Percentiles rank a stretch among this genome's conserved stretches.
phyloP scores from a whole-genome alignment of 2,797 vertebrate genomes.

The Sitta carolinensis region DNA sequence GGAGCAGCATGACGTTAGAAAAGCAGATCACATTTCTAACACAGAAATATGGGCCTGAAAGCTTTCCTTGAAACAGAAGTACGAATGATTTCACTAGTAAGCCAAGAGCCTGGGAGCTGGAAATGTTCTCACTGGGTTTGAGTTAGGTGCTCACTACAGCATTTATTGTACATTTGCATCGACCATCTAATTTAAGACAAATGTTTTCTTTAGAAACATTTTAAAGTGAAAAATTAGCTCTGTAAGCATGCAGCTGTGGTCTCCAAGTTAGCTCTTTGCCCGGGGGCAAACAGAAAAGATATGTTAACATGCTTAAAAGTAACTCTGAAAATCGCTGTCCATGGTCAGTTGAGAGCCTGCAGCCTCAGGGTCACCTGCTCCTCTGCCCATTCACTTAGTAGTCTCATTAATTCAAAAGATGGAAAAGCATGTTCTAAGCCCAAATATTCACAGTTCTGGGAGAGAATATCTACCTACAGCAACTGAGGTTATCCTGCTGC shows the following conservation, averaged over 20 bases:
- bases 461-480: background rate
- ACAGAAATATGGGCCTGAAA: background rate
- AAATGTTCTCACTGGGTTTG: background rate
- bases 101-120: background rate
- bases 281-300: background rate
- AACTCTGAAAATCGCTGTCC: background rate
- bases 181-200: slow-evolving; percentile 10
- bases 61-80: background rate
- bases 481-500: background rate
- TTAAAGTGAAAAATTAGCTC: slow-evolving; percentile 18
- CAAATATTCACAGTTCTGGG: background rate
- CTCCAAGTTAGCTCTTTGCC: background rate
- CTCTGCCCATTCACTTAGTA: background rate
- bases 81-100: background rate
- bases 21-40: background rate
- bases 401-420: background rate
- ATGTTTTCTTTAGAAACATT: background rate
- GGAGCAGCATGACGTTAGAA: background rate
- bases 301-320: background rate
- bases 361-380: background rate
- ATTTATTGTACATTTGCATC: background rate
- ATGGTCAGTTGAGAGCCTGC: background rate
- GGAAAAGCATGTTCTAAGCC: background rate
- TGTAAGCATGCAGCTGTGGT: background rate
- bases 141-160: background rate